A percentile compares a stretch with the other conserved stretches of the same genome.
Evolutionary conservation across 1,140 invertebrate genomes (phyloP).

Genomic region (Grapholita molesta): DNA sequence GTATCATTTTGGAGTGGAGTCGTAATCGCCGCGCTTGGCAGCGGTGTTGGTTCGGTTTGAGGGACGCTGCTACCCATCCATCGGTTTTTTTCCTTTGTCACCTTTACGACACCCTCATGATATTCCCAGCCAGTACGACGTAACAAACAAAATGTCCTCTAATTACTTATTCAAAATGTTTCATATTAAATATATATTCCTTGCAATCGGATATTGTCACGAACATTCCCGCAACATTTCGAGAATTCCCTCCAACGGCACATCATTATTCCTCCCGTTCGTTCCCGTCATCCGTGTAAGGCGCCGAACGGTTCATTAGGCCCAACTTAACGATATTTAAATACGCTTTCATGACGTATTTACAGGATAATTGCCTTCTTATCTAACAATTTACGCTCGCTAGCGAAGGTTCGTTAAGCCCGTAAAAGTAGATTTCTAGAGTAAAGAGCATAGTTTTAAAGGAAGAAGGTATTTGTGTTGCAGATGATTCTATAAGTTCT

Average conservation of each 20-base stretch:
- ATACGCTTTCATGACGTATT: constrained; percentile 45
- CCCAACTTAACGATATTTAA: constrained; percentile 62
- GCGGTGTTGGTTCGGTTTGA: too few species aligned
- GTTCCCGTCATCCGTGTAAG: constrained; percentile 70
- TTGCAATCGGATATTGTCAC: too few species aligned
- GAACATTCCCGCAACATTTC: background rate
- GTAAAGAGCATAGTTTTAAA: background rate
- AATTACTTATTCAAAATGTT: too few species aligned
- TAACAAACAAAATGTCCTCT: too few species aligned
- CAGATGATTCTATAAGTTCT: background rate
- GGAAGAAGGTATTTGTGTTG: background rate
- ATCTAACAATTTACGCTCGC: constrained; percentile 10
- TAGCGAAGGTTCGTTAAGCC: background rate
- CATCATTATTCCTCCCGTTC: background rate
- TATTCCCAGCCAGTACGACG: too few species aligned
- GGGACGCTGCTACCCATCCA: too few species aligned
- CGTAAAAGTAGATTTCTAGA: background rate
- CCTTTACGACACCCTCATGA: too few species aligned
- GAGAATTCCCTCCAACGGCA: background rate
- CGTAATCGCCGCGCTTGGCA: too few species aligned
- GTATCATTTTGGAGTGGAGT: too few species aligned
- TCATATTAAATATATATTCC: too few species aligned
- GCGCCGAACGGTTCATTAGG: constrained; percentile 62
- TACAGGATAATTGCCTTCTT: constrained; percentile 20
- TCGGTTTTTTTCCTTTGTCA: too few species aligned